Base-by-base conservation (phyloP, 2,888 invertebrate genomes). In the Tinea semifulvella region DNA sequence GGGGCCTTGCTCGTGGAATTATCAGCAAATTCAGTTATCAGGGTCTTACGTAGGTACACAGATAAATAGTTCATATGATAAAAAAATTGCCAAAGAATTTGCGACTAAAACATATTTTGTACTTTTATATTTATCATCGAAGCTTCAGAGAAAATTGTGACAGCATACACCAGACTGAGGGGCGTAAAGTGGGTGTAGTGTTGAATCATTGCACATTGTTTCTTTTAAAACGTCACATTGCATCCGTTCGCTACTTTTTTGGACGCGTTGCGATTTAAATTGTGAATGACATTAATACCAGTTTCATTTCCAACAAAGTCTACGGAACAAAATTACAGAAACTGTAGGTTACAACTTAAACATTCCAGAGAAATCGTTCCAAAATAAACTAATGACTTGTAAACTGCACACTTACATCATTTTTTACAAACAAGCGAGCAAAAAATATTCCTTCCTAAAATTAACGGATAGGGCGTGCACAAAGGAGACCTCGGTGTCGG, bases 401-500 rank as follows among this genome's bases (percentile, higher is more conserved):
- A 36, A 36, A 36, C 18, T 18, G 36, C 18, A n/a, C 11, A 18
- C 36, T 36, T 36, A 16, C n/a, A 36, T 16, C 36, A 36, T 7
- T 17, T 36, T 36, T 36, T 36, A 14, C 17, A 36, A 56, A 64
- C 63, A 60, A 57, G 68, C 56, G 63, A 64, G 62, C 58, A 65
- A 67, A 80, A 79, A 80, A 77, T 76, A 73, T 40, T 2, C 40
- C n/a, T 39, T 39, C 18, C 8, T 22, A 11, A 22, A 40, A 40
- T 22, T 22, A 55, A 56, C 56, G 59, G 39, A 16, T 18, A 39
- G 45, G 60, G 58, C 60, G 57, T 48, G 51, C 48, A 65, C 64
- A 69, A 71, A 61, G 68, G 65, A 65, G 61, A 53, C 63, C 64
- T 63, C 71, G 51, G 65, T 74, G 73, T 77, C 77, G 75, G 75